Conservation (phyloP, 35 echinoderm and acorn worm genomes). For the Apostichopus californicus region DNA sequence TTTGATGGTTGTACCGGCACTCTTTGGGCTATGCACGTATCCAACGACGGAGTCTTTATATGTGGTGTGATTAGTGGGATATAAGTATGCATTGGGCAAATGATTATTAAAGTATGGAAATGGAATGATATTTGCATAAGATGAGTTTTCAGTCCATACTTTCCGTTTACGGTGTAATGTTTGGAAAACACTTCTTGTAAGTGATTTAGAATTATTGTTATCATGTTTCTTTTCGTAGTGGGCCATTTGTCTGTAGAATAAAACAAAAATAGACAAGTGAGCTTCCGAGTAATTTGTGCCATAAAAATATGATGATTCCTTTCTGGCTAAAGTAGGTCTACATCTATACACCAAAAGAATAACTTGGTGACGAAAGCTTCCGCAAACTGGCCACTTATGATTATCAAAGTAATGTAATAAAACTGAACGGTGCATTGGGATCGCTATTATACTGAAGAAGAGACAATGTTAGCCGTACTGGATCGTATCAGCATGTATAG, state of each 20-base stretch:
- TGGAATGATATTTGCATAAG: neutral
- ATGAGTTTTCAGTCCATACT: neutral
- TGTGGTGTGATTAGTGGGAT: neutral
- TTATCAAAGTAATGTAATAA: no score
- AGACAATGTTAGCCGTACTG: no score
- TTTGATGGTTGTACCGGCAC: slow-evolving; percentile 43
- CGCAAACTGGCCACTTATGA: no score
- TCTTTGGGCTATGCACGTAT: slow-evolving; percentile 45
- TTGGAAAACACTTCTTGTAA: neutral
- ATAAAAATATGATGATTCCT: no score
- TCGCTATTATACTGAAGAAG: no score
- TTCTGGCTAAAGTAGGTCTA: no score
- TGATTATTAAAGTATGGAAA: slow-evolving; percentile 20
- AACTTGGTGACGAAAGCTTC: no score
- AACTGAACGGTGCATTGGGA: no score
- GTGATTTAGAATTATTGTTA: neutral
- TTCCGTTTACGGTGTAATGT: no score
- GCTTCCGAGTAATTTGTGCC: neutral
- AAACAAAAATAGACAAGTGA: no score
- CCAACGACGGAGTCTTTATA: neutral
- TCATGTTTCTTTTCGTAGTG: neutral
- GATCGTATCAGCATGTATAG: no score
- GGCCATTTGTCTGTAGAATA: neutral
- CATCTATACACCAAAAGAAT: no score
- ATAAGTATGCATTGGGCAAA: slow-evolving; percentile 34